Evolutionary conservation across 2,888 invertebrate species (phyloP).

Genomic region (Apamea crenata): DNA sequence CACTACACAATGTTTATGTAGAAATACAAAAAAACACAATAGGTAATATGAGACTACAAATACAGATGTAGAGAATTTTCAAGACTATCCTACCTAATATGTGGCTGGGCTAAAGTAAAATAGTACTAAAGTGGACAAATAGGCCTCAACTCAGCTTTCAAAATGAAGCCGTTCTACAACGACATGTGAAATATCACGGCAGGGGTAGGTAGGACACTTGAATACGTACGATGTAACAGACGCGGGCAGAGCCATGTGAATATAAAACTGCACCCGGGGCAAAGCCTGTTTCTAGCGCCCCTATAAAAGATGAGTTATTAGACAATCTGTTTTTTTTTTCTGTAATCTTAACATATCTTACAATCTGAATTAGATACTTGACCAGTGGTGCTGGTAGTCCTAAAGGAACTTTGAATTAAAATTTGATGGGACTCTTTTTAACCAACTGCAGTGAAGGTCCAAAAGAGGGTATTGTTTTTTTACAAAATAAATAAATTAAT

Average conservation of each 20-base stretch:
- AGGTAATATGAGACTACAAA: background rate
- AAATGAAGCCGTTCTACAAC: background rate
- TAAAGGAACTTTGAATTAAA: background rate
- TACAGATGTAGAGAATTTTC: background rate
- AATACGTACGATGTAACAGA: background rate
- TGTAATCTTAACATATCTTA: no score
- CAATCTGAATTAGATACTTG: background rate
- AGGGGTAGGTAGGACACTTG: background rate
- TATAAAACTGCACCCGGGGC: background rate
- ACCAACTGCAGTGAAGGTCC: background rate
- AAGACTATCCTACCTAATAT: background rate
- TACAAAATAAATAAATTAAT: background rate
- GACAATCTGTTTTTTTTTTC: background rate
- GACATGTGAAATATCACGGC: no score
- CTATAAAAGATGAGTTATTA: background rate
- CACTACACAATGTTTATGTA: background rate
- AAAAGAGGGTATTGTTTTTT: background rate
- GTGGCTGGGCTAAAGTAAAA: background rate
- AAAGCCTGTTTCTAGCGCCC: no score
- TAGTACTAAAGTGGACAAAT: background rate
- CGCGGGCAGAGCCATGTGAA: background rate
- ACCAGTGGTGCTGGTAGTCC: background rate
- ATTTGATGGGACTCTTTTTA: background rate
- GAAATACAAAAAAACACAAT: background rate
- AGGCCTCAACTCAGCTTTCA: background rate